A percentile compares a stretch with the other conserved stretches of the same genome.
Evolutionary conservation across 2,888 invertebrate species (phyloP).

Genomic region (Erebia ligea): DNA sequence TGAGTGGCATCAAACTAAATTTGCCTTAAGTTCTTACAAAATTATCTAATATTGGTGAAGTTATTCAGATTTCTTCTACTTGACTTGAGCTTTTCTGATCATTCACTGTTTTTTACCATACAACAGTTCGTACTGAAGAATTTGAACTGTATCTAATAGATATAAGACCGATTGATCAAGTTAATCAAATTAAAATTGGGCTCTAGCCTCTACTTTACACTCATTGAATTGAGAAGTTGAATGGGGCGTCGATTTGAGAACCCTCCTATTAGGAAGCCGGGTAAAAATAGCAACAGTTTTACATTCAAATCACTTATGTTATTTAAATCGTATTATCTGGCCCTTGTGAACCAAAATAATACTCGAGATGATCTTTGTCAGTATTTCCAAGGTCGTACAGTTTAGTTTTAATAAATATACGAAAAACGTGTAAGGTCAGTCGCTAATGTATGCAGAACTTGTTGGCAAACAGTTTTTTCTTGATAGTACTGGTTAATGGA

Average conservation of each 20-base stretch:
- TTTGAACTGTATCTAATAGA: not conserved
- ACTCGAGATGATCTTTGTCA: constrained; percentile 14
- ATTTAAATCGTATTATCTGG: constrained; percentile 14
- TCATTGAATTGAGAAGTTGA: not conserved
- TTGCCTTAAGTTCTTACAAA: no score
- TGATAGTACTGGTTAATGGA: not conserved
- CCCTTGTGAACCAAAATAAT: constrained; percentile 22
- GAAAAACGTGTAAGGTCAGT: constrained; percentile 27
- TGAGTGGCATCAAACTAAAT: no score
- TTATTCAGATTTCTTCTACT: not conserved
- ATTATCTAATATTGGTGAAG: no score
- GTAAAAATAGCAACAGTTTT: not conserved
- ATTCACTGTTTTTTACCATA: not conserved
- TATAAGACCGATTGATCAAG: not conserved
- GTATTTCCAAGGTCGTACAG: constrained; percentile 25
- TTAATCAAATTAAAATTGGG: not conserved
- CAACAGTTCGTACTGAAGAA: not conserved
- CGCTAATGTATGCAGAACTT: constrained; percentile 15
- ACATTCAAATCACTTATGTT: not conserved
- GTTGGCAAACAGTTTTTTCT: constrained; percentile 10
- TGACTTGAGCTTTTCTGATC: no score
- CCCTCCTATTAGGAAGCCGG: not conserved
- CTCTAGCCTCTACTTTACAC: not conserved
- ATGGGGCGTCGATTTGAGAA: not conserved
- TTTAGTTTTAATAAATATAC: constrained; percentile 30